Evolutionary conservation across 2,113 vertebrate genomes (phyloP), one percentile per base, ranked within the genome.

Genomic region (Tor tambroides): DNA sequence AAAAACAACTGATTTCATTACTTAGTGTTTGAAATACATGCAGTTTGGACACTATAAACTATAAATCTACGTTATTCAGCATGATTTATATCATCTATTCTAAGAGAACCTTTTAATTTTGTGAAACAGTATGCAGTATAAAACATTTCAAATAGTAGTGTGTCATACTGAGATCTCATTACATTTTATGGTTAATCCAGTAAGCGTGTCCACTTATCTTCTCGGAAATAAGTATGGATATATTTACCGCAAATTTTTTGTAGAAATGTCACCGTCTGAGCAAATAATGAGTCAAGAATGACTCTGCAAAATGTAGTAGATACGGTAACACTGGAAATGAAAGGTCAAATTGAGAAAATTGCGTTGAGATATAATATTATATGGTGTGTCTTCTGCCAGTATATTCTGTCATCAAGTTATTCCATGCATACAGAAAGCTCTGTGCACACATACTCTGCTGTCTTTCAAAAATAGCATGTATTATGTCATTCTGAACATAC

Each of bases 241-340:
- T 21, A 38, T 38, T 71, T 71, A 71, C 17, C 38, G 17, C 17
- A 38, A 71, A 38, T 71, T 23, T 32, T 32, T 6, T 32, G 3
- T 19, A 32, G 51, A 54, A 19, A 69, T 69, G 65, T 19, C 65
- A 61, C 3, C 7, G 17, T 71, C 56, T 61, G 56, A 61, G 23
- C 30, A 71, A 71, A 71, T 71, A 32, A 32, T 69, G 65, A 23
- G 32, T 72, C 32, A 38, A 72, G 69, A 72, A n/a, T 61, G 56
- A 61, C 23, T 4, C 8, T 38, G 69, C 9, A 38, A 38, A 38
- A 21, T 35, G 17, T 71, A 9, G 0, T 71, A 38, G 32, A 71
- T 38, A 23, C 4, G 0, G 10, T 23, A 21, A 23, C 19, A 12
- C 35, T 41, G 9, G 69, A n/a, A 72, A 72, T 41, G 19, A 72